A percentile compares a stretch with the other conserved stretches of the same genome.
Conservation (phyloP, 2,888 invertebrate genomes). For the Sphinx pinastri region DNA sequence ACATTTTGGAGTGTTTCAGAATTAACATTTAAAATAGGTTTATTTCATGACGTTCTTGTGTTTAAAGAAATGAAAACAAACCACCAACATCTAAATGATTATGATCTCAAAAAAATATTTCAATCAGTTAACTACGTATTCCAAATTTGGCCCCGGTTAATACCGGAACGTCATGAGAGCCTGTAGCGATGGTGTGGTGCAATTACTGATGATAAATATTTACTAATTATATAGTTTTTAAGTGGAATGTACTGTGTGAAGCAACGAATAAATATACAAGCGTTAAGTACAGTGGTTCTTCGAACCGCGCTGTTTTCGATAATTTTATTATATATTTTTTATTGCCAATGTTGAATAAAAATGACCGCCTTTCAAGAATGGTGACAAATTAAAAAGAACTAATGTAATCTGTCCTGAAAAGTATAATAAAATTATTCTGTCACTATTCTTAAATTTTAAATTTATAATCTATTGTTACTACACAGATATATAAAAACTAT, state of each 20-base stretch:
- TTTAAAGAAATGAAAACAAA: neutral
- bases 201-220: slow-evolving; percentile 6
- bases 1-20: slow-evolving; percentile 11
- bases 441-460: neutral
- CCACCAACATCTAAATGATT: too few relatives aligned
- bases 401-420: neutral
- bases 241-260: neutral
- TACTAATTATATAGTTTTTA: neutral
- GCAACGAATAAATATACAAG: slow-evolving; percentile 18
- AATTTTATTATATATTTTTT: neutral
- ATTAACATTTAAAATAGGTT: neutral
- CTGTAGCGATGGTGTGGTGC: slow-evolving; percentile 6
- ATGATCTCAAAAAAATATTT: too few relatives aligned
- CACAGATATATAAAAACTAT: neutral
- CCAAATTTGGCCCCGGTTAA: neutral
- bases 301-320: neutral
- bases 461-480: neutral
- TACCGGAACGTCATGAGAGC: slow-evolving; percentile 8
- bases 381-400: neutral
- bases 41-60: slow-evolving; percentile 9
- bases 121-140: neutral
- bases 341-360: neutral
- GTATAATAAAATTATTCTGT: too few relatives aligned
- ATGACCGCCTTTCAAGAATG: neutral
- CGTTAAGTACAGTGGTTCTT: neutral